Conservation (phyloP, 35 echinoderm and acorn worm species). For the Strongylocentrotus purpuratus region DNA sequence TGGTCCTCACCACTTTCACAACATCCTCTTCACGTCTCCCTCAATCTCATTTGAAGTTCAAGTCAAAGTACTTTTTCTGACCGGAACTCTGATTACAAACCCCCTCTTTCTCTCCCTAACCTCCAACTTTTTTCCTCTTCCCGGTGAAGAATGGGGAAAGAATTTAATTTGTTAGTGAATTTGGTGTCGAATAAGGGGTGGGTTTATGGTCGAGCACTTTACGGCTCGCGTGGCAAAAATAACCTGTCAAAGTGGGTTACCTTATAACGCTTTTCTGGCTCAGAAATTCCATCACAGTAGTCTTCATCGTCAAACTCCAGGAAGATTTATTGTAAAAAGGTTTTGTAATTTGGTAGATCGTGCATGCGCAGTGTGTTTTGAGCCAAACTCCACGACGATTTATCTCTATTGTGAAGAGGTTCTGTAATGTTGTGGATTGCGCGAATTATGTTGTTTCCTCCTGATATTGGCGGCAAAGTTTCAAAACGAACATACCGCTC, state of each 20-base stretch:
- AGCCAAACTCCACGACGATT: no score
- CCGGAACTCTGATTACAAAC: conserved; percentile 32
- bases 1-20: background rate
- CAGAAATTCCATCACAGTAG: background rate
- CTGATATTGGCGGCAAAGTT: no score
- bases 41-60: background rate
- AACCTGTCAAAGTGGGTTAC: background rate
- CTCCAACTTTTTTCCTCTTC: background rate
- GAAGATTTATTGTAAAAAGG: background rate
- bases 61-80: conserved; percentile 40
- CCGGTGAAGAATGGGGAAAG: background rate
- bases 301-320: background rate
- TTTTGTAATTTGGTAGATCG: background rate
- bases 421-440: no score
- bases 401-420: no score
- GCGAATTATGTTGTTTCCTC: no score
- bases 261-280: background rate
- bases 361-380: no score
- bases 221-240: conserved; percentile 7
- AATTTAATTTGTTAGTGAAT: conserved; percentile 6
- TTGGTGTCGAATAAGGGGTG: background rate
- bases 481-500: no score
- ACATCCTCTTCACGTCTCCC: background rate
- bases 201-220: background rate
- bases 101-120: background rate